Conservation (phyloP, 1,140 invertebrate species). For the Arctopsyche grandis region DNA sequence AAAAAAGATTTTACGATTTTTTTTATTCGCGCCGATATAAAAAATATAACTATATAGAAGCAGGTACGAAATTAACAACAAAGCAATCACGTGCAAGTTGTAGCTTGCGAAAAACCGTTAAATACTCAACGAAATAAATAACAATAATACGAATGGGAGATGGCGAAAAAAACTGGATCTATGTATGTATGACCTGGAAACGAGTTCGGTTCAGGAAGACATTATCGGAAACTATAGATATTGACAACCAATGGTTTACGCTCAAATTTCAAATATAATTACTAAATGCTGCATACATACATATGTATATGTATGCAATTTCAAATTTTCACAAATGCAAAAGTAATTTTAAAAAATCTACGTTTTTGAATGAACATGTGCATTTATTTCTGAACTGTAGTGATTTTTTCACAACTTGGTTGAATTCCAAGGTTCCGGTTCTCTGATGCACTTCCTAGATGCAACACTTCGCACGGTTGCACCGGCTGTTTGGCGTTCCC, state of each 20-base stretch:
- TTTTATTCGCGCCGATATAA: neutral
- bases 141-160: conserved; percentile 47
- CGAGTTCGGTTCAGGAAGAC: conserved; percentile 48
- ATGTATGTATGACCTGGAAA: conserved; percentile 49
- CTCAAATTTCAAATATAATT: neutral
- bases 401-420: neutral
- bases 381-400: too few species aligned
- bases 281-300: too few species aligned
- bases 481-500: conserved; percentile 46
- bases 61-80: conserved; percentile 37
- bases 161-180: conserved; percentile 50
- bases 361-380: too few species aligned
- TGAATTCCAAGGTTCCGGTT: neutral
- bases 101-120: conserved; percentile 49
- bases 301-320: too few species aligned
- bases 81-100: neutral
- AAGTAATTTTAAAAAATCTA: too few species aligned
- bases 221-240: conserved; percentile 27
- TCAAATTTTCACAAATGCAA: too few species aligned
- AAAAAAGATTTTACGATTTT: neutral
- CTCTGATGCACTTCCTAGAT: conserved; percentile 49
- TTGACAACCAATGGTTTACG: conserved; percentile 12
- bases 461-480: conserved; percentile 49
- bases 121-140: conserved; percentile 52
- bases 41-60: neutral